Evolutionary conservation across 2,797 vertebrate species (phyloP), one percentile per base, ranked within the genome.

Genomic region (Pantherophis alleghaniensis): DNA sequence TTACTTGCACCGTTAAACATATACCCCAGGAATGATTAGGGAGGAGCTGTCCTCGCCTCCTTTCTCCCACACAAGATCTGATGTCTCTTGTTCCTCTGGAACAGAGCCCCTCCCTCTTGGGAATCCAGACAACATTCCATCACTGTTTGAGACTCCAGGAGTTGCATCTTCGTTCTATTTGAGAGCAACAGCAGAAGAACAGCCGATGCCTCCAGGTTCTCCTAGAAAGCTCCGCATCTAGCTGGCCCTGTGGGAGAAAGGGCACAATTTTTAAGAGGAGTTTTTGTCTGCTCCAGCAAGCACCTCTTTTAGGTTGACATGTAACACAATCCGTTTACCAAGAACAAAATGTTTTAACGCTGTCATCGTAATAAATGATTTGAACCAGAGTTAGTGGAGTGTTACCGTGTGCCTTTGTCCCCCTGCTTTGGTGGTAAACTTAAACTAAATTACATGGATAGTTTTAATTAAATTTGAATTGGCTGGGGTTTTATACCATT

Each of bases 391-490:
- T 96, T 97, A 91, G 92, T 95, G 93, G 96, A 94, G 94, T 94
- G 59, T 94, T 96, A 69, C 94, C 59, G 92, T 53, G 4, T 47
- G 4, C 12, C 12, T 74, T 92, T 37, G 0, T 20, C 4, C 86
- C 22, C 10, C 16, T 32, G 11, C 53, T 97, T 96, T 95, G 96
- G 94, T 95, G 97, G 95, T 97, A 96, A 97, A 95, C 94, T 96
- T 96, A 96, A 97, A 95, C 94, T 97, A 97, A 98, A 98, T 98
- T 96, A 97, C 97, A 97, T 94, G 94, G 95, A 97, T 97, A 97
- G 96, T 97, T 98, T 97, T 98, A 97, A 98, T 98, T 98, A 98
- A 97, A 97, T 97, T 97, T 97, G 97, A 97, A 97, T 97, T 96
- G 97, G 93, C 96, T 96, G 94, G 97, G 97, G 92, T 97, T 97